Conservation (phyloP, 1,140 invertebrate genomes). For the Drosophila obscura region DNA sequence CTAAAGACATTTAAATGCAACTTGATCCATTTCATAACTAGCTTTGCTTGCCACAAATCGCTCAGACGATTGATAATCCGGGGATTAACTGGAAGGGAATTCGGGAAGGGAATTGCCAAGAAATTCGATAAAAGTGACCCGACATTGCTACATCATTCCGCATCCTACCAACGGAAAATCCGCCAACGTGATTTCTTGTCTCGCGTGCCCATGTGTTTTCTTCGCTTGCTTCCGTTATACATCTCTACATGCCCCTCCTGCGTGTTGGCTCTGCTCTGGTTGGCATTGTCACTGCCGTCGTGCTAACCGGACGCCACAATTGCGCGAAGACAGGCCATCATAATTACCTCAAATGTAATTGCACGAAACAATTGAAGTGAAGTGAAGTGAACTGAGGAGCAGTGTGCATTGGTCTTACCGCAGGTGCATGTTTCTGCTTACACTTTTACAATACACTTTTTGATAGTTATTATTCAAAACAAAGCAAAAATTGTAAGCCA, state of each 20-base stretch:
- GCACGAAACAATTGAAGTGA: constrained; percentile 17
- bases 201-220: constrained; percentile 57
- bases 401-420: too few species aligned
- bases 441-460: too few species aligned
- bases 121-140: constrained; percentile 33
- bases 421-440: too few species aligned
- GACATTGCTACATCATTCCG: constrained; percentile 30
- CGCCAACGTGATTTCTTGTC: constrained; percentile 2
- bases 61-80: constrained; percentile 3
- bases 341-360: constrained; percentile 62
- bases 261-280: constrained; percentile 66
- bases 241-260: not conserved
- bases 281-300: constrained; percentile 74
- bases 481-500: too few species aligned
- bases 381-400: too few species aligned
- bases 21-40: constrained; percentile 1
- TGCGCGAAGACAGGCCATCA: constrained; percentile 52
- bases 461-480: too few species aligned
- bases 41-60: not conserved
- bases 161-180: constrained; percentile 19
- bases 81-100: not conserved
- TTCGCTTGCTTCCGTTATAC: constrained; percentile 55
- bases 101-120: constrained; percentile 13
- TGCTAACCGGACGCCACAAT: constrained; percentile 58
- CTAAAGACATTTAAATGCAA: constrained; percentile 17